Base-by-base conservation (phyloP, 2,888 invertebrate species). In the Agapostemon virescens region DNA sequence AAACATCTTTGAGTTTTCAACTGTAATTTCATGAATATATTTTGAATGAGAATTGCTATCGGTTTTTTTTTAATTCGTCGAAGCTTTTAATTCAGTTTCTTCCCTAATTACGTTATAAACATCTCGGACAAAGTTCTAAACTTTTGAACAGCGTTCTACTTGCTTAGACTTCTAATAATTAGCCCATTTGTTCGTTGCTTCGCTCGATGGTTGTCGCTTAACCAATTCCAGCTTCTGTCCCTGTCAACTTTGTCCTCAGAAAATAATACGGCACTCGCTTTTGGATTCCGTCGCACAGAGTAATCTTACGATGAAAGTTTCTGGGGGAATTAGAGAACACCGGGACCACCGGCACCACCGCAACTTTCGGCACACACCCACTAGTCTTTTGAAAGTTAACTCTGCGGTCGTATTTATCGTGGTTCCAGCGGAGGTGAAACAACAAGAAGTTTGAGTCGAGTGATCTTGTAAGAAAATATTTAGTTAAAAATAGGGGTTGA, bases 181-280 rank as follows among this genome's bases (percentile, higher is more conserved):
- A 58, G 15, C 55, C 6, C 30, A 30, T 58, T 30, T 61, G 20
- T 33, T 17, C 11, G 2, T 30, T 13, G 36, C 7, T 13, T 11
- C 33, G 33, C 36, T 63, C 36, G 61, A 63, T 4, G 63, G 33
- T 36, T 61, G 58, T 33, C 33, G 63, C 33, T 63, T 36, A 61
- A 33, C 58, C 63, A 11, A n/a, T 33, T 5, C 20, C 63, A 11
- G 33, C 4, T 13, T 36, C 33, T n/a, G 9, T 11, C 33, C 4
- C 17, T 20, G 15, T 38, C 63, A 38, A 40, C 15, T 40, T 33
- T 36, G 45, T 63, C 42, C 52, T 20, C 15, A 0, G n/a, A 45
- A 78, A 78, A 78, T 78, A 78, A 72, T 45, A 36, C 61, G n/a
- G 40, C n/a, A 11, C 40, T 30, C 36, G 52, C 61, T 68, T 79